Evolutionary conservation across 2,113 vertebrate genomes (phyloP), one percentile per base, ranked within the genome.

Genomic region (Poecile atricapillus): DNA sequence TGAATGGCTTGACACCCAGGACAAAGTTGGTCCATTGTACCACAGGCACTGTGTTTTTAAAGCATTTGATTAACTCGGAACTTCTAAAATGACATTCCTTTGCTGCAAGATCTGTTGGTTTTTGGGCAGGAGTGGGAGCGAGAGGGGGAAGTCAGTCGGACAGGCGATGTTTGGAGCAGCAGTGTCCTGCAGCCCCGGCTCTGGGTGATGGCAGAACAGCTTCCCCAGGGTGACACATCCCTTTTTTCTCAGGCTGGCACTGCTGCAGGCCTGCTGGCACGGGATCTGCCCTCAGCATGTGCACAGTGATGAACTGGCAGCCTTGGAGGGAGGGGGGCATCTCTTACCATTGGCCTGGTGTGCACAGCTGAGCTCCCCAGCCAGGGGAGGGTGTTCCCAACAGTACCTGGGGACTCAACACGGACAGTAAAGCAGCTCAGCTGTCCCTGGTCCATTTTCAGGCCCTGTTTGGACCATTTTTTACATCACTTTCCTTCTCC

Each of bases 61-160:
- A 95, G 85, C 68, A 39, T 93, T 91, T 87, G 43, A 58, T 94
- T 95, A 89, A 60, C 86, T 95, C 2, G 0, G 76, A 43, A 83
- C 50, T 95, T 89, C 67, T 3, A 90, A 95, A 94, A 96, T 92
- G 71, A 13, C 71, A 63, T 95, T 93, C 67, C 41, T 87, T 73
- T 92, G 67, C 86, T 83, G 30, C 39, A 62, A 87, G 88, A 22
- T 82, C 74, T 58, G 83, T 39, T 90, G n/a, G 4, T 81, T 95
- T 39, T 94, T 39, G 20, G 52, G 64, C 25, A 58, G 37, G 73
- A 81, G 43, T 47, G 19, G 68, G 80, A 81, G 18, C 5, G 28
- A 31, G 85, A 52, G 33, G 81, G 83, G 22, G 44, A 53, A 68
- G 83, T 63, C 56, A 13, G 37, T 64, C 18, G 37, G 67, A 43